Conservation (phyloP, 1,140 invertebrate species). For the Hetaerina americana region DNA sequence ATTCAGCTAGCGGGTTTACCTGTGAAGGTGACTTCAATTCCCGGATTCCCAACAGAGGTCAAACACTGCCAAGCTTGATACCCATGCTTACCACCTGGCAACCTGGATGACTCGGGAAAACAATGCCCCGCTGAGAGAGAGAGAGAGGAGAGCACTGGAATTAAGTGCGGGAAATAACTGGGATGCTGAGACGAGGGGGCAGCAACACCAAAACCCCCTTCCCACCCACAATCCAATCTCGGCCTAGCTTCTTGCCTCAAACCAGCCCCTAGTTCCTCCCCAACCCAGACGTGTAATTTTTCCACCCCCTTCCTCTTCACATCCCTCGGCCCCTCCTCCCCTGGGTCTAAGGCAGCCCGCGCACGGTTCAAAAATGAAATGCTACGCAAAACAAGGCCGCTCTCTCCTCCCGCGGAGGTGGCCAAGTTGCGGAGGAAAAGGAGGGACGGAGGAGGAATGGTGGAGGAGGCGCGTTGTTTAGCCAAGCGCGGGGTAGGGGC, state of each 20-base stretch:
- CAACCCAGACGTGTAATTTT: background rate
- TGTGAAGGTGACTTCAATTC: no score
- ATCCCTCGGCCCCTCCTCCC: background rate
- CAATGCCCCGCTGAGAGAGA: background rate
- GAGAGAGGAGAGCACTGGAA: background rate
- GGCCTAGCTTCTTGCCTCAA: no score
- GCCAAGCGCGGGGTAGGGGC: no score
- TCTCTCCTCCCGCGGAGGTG: background rate
- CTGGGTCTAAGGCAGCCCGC: background rate
- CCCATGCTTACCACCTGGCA: no score
- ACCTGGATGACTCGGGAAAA: no score
- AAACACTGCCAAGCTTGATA: no score
- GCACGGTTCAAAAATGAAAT: background rate
- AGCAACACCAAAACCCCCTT: no score
- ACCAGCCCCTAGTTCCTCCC: no score
- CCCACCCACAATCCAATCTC: no score
- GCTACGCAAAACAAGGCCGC: background rate
- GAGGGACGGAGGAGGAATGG: background rate
- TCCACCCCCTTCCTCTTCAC: background rate
- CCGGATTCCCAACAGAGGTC: no score
- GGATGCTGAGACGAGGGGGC: no score
- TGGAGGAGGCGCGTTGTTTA: background rate
- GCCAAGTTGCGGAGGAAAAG: background rate
- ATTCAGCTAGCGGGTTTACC: no score
- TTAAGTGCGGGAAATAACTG: background rate